A percentile compares a stretch with the other conserved stretches of the same genome.
Evolutionary conservation across 2,797 vertebrate genomes (phyloP).

Genomic region (Melanotaenia boesemani): DNA sequence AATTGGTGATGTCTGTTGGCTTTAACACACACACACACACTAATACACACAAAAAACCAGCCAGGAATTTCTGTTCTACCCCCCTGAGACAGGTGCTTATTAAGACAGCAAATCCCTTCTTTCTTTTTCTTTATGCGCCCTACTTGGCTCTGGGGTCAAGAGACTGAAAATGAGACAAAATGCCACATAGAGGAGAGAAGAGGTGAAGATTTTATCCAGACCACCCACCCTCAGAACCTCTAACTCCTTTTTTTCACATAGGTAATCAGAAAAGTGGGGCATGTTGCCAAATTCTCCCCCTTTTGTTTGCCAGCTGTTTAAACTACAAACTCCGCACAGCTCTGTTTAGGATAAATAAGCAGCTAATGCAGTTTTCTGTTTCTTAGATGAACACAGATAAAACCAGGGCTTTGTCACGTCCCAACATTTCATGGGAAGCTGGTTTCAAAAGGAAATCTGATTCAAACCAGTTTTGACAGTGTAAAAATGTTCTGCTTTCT

Average conservation of each 20-base stretch:
- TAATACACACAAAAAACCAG: constrained; percentile 50
- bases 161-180: constrained; percentile 46
- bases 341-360: constrained; percentile 55
- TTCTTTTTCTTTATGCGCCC: constrained; percentile 47
- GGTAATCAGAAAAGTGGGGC: constrained; percentile 21
- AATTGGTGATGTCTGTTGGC: constrained; percentile 55
- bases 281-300: constrained; percentile 9
- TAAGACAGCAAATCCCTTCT: constrained; percentile 64
- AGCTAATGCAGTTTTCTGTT: constrained; percentile 33
- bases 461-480: constrained; percentile 34
- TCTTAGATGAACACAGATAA: constrained; percentile 24
- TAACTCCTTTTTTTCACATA: constrained; percentile 1
- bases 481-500: constrained; percentile 16
- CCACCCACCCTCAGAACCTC: constrained; percentile 59
- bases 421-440: constrained; percentile 39
- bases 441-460: constrained; percentile 43
- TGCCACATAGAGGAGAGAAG: constrained; percentile 19
- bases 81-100: constrained; percentile 71
- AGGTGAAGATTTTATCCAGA: constrained; percentile 51
- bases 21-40: constrained; percentile 39
- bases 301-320: constrained; percentile 42
- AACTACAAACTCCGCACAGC: constrained; percentile 21
- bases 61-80: constrained; percentile 65
- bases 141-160: constrained; percentile 59
- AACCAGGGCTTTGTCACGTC: constrained; percentile 8